Evolutionary conservation across 2,797 vertebrate genomes (phyloP), one percentile per base, ranked within the genome.

Genomic region (Phataginus tetradactyla): DNA sequence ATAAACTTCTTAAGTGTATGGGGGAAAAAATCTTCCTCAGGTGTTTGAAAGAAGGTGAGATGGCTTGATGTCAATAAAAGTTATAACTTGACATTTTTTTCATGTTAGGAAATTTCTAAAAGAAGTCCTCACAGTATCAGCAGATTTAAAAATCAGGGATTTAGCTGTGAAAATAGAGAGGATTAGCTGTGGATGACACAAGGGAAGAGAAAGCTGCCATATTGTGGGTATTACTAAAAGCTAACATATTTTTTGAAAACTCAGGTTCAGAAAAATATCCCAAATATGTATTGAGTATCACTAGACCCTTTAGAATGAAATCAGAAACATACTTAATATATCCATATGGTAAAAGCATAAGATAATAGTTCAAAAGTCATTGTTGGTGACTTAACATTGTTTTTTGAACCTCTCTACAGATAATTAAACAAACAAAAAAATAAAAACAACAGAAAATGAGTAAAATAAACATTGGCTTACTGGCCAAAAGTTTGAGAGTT

Each of bases 1-100:
- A 59, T 79, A 61, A 80, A 78, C 63, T 92, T 91, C 72, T 63
- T 78, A 92, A 39, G 75, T 61, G 11, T 45, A 17, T 92, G 10
- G 45, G 45, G 45, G 45, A 45, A 61, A 51, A 45, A 8, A 20
- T 34, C 21, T 77, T 71, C 29, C 5, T 83, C 53, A 63, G 57
- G 34, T 79, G 3, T 77, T 81, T 75, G 6, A 61, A 84, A 83
- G 61, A 81, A 51, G 27, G 61, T 91, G 51, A 71, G 32, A 85
- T 49, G 37, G 49, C 14, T 32, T 27, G 17, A 93, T 96, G 84
- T 80, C 94, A 96, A 94, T 75, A 57, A 74, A 96, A 87, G 61
- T 90, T 66, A 64, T 64, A 87, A 72, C 25, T 37, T 71, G 59
- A 86, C 53, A 53, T n/a, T 75, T 91, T 63, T 86, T 85, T 95